Percentiles rank a stretch among this genome's conserved stretches.
Conservation (phyloP, 2,797 vertebrate species). For the Sebastes oblongus region DNA sequence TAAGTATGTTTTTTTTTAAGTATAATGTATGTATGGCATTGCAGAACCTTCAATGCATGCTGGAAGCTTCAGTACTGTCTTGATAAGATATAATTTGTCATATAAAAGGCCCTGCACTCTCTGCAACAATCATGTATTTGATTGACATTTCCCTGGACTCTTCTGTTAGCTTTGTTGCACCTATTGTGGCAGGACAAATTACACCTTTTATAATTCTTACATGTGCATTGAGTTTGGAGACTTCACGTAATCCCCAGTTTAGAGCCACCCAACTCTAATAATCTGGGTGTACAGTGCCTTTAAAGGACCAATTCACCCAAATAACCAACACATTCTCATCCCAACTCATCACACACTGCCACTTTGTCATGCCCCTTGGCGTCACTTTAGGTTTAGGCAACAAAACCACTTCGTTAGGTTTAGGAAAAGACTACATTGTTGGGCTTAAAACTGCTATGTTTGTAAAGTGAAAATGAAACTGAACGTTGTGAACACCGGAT, state of each 20-base stretch:
- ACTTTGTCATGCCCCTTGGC: too few relatives aligned
- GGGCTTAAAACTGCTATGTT: too few relatives aligned
- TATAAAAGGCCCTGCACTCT: background rate
- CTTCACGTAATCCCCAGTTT: background rate
- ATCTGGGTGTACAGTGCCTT: background rate
- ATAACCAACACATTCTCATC: background rate
- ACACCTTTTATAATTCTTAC: background rate
- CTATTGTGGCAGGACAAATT: background rate
- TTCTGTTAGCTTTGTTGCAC: background rate
- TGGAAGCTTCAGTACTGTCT: background rate
- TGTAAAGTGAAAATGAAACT: too few relatives aligned
- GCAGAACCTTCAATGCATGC: background rate
- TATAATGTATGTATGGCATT: background rate
- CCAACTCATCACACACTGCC: too few relatives aligned
- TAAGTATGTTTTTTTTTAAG: background rate
- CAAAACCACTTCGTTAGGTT: too few relatives aligned
- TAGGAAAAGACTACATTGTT: too few relatives aligned
- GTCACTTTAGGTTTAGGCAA: too few relatives aligned
- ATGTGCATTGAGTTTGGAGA: background rate
- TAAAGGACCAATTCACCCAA: background rate
- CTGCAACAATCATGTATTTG: background rate
- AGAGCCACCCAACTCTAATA: background rate
- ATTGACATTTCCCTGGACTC: background rate
- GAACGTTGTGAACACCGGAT: fast-evolving
- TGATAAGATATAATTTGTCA: background rate